Percentiles rank a stretch among this genome's conserved stretches.
Evolutionary conservation across 2,888 invertebrate genomes (phyloP).

Genomic region (Plagodis dolabraria): DNA sequence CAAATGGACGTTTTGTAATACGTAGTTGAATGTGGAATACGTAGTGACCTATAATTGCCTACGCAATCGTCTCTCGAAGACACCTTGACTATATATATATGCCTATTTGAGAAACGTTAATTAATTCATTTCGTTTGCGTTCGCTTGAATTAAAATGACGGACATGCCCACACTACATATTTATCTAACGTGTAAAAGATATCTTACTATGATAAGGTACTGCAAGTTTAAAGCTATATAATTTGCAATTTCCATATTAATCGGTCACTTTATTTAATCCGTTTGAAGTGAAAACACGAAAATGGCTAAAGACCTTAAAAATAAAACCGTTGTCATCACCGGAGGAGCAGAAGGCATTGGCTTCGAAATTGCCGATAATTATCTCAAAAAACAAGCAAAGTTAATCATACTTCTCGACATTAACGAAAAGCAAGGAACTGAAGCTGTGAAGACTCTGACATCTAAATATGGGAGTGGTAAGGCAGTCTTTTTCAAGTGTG

Average conservation of each 20-base stretch:
- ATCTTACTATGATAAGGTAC: too few species aligned
- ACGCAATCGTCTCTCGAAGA: too few species aligned
- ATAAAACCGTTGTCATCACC: conserved; percentile 63
- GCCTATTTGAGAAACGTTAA: too few species aligned
- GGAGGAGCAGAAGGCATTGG: conserved; percentile 84
- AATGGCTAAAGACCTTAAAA: conserved; percentile 39
- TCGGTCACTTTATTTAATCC: background rate
- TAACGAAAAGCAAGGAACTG: conserved; percentile 57
- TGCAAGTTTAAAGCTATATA: too few species aligned
- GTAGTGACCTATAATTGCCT: too few species aligned
- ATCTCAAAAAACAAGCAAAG: conserved; percentile 68
- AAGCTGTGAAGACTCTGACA: conserved; percentile 66
- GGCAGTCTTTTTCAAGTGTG: conserved; percentile 75
- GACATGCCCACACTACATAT: too few species aligned
- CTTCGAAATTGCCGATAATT: conserved; percentile 67
- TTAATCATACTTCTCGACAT: conserved; percentile 53
- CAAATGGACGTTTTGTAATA: too few species aligned
- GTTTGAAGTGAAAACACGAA: conserved; percentile 2
- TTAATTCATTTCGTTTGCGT: too few species aligned
- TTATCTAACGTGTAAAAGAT: too few species aligned
- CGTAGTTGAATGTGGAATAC: too few species aligned
- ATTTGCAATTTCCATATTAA: background rate
- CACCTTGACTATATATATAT: too few species aligned
- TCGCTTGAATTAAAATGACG: too few species aligned
- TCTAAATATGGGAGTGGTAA: conserved; percentile 69